Percentiles rank a stretch among this genome's conserved stretches.
Conservation (phyloP, 2,797 vertebrate genomes). For the Varecia variegata region DNA sequence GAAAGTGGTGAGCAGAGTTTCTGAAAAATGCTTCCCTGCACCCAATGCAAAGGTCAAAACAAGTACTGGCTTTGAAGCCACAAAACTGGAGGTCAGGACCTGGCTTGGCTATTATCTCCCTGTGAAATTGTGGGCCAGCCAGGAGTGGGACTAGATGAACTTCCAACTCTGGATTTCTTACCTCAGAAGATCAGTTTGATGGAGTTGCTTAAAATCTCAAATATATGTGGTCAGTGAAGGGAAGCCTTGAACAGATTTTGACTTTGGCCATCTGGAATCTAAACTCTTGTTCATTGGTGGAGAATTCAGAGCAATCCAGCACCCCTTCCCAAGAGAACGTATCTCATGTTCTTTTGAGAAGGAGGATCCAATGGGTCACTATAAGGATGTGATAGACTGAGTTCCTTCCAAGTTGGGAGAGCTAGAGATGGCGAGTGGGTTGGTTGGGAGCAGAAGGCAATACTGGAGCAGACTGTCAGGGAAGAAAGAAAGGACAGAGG, state of each 20-base stretch:
- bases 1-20: not conserved
- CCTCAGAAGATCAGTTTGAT: not conserved
- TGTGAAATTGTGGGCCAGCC: not conserved
- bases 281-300: not conserved
- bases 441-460: not conserved
- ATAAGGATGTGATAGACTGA: not conserved
- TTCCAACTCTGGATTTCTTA: not conserved
- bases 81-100: not conserved
- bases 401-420: not conserved
- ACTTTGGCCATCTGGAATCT: not conserved
- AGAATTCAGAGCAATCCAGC: not conserved
- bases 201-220: not conserved
- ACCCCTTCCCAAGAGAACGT: not conserved
- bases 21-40: not conserved
- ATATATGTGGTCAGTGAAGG: not conserved
- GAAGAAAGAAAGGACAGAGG: not conserved
- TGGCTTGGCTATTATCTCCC: not conserved
- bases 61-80: not conserved
- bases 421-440: not conserved
- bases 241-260: not conserved
- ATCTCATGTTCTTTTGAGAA: not conserved
- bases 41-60: not conserved
- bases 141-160: not conserved
- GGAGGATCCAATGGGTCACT: not conserved
- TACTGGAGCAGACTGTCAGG: not conserved